Conservation (phyloP, 2,888 invertebrate species). For the Meandrusa payeni region DNA sequence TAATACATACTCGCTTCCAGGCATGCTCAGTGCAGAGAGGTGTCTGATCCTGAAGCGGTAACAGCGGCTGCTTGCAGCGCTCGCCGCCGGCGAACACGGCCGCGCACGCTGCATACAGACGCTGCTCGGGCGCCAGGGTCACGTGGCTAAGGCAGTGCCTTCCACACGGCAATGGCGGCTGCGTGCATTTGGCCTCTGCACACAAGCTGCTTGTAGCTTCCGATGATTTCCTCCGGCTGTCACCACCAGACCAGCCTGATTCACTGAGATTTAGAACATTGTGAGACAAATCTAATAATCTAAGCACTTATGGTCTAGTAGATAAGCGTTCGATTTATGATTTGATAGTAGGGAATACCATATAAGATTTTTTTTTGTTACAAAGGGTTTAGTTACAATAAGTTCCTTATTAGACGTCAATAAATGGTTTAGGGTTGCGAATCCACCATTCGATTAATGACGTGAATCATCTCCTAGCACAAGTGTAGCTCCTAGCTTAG, state of each 20-base stretch:
- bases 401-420: too few relatives aligned
- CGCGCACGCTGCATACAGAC: slow-evolving; percentile 79
- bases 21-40: slow-evolving; percentile 94
- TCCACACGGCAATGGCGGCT: slow-evolving; percentile 85
- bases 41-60: slow-evolving; percentile 80
- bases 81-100: slow-evolving; percentile 75
- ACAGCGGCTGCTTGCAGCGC: slow-evolving; percentile 67
- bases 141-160: slow-evolving; percentile 93
- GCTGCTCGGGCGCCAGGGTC: slow-evolving; percentile 91
- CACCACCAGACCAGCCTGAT: slow-evolving; percentile 61
- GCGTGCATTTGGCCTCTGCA: slow-evolving; percentile 48
- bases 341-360: too few relatives aligned
- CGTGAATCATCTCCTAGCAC: too few relatives aligned
- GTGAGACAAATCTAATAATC: too few relatives aligned
- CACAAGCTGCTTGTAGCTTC: slow-evolving; percentile 37
- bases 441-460: too few relatives aligned
- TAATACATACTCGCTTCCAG: slow-evolving; percentile 83
- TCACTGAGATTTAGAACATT: slow-evolving; percentile 30
- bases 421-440: too few relatives aligned
- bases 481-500: too few relatives aligned
- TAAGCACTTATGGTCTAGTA: too few relatives aligned
- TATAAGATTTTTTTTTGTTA: too few relatives aligned
- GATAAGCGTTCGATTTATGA: too few relatives aligned
- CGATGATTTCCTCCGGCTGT: slow-evolving; percentile 38
- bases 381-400: neutral